These are phyloP conservation scores for Sebastes hopkinsi DNA, from an alignment of 2,797 vertebrate genomes.

Conservation along the genomic window DNA sequence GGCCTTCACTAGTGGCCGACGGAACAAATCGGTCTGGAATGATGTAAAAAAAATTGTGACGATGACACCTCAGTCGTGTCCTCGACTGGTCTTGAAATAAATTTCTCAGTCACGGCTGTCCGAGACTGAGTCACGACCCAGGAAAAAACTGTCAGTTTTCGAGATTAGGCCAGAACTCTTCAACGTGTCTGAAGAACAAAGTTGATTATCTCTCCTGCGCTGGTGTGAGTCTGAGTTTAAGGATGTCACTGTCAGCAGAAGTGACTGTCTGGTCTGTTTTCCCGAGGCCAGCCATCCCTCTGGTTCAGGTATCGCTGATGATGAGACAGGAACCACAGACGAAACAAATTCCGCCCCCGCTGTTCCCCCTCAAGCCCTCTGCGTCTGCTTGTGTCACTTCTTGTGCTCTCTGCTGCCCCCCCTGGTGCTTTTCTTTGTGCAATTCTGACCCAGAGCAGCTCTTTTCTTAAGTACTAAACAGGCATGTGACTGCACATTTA, in stretches of 20 bases:
- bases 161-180: background rate
- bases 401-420: slow-evolving; percentile 6
- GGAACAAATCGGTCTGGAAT: slow-evolving; percentile 1
- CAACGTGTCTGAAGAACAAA: background rate
- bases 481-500: slow-evolving; percentile 55
- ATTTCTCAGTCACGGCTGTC: background rate
- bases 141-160: background rate
- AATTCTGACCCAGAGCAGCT: background rate
- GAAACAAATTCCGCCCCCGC: background rate
- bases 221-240: background rate
- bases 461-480: slow-evolving; percentile 7
- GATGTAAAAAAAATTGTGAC: slow-evolving; percentile 14
- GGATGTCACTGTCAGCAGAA: background rate
- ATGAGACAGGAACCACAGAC: slow-evolving; percentile 1
- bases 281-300: background rate
- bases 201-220: background rate
- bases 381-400: background rate
- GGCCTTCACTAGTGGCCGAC: background rate
- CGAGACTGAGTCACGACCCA: background rate
- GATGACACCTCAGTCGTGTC: background rate
- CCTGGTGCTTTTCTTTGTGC: background rate
- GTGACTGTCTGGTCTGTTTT: background rate
- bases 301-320: slow-evolving; percentile 1
- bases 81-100: slow-evolving; percentile 3
- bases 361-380: background rate